phyloP scores from a whole-genome alignment of 2,797 vertebrate species.

The Tokudaia muenninki region DNA sequence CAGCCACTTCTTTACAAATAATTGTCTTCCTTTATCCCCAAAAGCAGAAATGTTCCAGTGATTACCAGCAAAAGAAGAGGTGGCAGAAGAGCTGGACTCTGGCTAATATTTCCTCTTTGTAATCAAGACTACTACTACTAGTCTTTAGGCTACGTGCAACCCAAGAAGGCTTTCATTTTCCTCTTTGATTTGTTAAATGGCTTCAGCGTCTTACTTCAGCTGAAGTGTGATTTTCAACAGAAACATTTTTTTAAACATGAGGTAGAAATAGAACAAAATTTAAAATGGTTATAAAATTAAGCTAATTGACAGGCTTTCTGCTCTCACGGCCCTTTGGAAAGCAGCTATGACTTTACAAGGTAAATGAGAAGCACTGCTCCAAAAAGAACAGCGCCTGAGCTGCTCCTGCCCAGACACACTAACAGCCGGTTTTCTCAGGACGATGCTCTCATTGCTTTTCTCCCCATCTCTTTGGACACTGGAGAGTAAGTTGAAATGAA shows the following conservation, averaged over 20 bases:
- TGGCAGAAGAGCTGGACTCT: background rate
- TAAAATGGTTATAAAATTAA: constrained; percentile 40
- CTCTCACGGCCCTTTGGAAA: constrained; percentile 35
- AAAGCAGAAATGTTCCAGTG: constrained; percentile 42
- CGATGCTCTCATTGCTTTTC: background rate
- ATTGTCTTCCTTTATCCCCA: background rate
- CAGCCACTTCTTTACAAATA: background rate
- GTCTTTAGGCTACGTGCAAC: constrained; percentile 46
- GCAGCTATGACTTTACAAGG: constrained; percentile 46
- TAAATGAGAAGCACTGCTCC: constrained; percentile 51
- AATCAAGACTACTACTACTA: constrained; percentile 3
- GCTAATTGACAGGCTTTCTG: constrained; percentile 23
- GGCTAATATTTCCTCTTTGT: constrained; percentile 44
- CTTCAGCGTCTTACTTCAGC: constrained; percentile 41
- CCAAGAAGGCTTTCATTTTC: constrained; percentile 59
- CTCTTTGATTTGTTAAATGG: constrained; percentile 29
- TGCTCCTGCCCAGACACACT: constrained; percentile 34
- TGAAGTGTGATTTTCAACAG: constrained; percentile 31
- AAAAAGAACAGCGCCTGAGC: constrained; percentile 5
- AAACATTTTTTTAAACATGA: constrained; percentile 41
- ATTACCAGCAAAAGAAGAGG: constrained; percentile 35
- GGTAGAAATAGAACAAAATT: constrained; percentile 17
- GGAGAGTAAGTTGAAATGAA: constrained; percentile 58
- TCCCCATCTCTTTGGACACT: background rate
- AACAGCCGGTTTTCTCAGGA: constrained; percentile 64